A percentile compares a stretch with the other conserved stretches of the same genome.
phyloP scores from a whole-genome alignment of 2,797 vertebrate species.

The Rhabdophis nuchalis region DNA sequence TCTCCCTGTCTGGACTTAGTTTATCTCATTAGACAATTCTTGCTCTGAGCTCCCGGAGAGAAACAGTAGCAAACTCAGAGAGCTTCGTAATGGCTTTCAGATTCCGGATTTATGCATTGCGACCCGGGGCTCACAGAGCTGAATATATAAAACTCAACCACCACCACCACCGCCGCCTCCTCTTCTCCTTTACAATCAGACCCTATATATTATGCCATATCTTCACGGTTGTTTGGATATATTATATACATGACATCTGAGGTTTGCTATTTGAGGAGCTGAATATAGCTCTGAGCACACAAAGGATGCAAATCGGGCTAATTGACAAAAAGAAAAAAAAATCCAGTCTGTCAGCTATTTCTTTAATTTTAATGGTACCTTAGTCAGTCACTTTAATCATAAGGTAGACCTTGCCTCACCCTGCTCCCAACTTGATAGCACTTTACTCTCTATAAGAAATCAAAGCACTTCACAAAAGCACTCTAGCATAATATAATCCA shows the following conservation, averaged over 20 bases:
- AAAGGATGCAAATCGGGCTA: conserved; percentile 28
- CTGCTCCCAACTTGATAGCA: not conserved
- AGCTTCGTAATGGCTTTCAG: not conserved
- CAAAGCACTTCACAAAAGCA: conserved; percentile 27
- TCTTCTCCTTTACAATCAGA: not conserved
- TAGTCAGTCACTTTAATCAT: conserved; percentile 25
- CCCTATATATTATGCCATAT: conserved; percentile 40
- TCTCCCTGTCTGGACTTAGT: conserved; percentile 14
- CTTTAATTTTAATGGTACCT: conserved; percentile 27
- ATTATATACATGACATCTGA: conserved; percentile 14
- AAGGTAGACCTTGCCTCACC: conserved; percentile 11
- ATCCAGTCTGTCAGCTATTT: not conserved
- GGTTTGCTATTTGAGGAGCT: conserved; percentile 17
- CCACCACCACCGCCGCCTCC: not conserved
- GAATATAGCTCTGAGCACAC: conserved; percentile 1
- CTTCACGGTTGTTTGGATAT: not conserved
- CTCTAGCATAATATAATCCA: conserved; percentile 8
- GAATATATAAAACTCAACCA: conserved; percentile 25
- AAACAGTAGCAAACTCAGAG: conserved; percentile 29
- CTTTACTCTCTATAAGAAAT: conserved; percentile 26
- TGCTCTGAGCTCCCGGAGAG: conserved; percentile 30
- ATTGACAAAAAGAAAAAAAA: conserved; percentile 19
- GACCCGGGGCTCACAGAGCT: conserved; percentile 41
- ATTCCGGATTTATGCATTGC: conserved; percentile 37
- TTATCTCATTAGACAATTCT: conserved; percentile 38